Conservation (phyloP, 1,140 invertebrate genomes). For the Idris sp. region DNA sequence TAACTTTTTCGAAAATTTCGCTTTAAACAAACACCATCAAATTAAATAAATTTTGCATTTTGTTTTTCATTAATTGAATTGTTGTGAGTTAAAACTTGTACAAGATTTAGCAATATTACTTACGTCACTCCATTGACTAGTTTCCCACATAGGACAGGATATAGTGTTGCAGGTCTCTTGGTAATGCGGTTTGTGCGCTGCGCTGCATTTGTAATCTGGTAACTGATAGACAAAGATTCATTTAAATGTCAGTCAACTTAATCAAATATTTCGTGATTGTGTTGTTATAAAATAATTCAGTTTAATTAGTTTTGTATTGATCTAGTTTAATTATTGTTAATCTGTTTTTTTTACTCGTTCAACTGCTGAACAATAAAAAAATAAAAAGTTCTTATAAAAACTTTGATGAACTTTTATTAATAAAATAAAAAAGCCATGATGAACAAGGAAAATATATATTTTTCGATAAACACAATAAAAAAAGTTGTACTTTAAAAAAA, state of each 20-base stretch:
- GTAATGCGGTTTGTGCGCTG: slow-evolving; percentile 84
- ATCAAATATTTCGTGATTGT: slow-evolving; percentile 27
- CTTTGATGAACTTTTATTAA: too few relatives aligned
- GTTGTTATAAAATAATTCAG: background rate
- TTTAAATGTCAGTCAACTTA: slow-evolving; percentile 36
- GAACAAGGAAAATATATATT: too few relatives aligned
- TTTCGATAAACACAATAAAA: too few relatives aligned
- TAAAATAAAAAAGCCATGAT: too few relatives aligned
- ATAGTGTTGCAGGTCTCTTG: slow-evolving; percentile 89
- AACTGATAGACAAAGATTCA: slow-evolving; percentile 78
- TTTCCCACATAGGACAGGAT: slow-evolving; percentile 90
- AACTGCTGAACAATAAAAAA: too few relatives aligned
- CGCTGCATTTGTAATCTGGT: slow-evolving; percentile 85
- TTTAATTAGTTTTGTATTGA: background rate
- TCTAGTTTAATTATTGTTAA: too few relatives aligned
- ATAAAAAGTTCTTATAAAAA: too few relatives aligned
- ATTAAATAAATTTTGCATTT: too few relatives aligned
- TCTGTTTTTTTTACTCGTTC: too few relatives aligned
- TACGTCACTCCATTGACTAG: slow-evolving; percentile 91
- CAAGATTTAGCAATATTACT: slow-evolving; percentile 75
- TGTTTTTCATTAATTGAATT: too few relatives aligned
- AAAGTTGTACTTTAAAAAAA: too few relatives aligned
- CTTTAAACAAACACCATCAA: slow-evolving; percentile 39
- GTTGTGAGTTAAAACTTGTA: too few relatives aligned
- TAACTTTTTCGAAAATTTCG: slow-evolving; percentile 40